These are phyloP conservation scores for Priocnemis perturbator DNA, from an alignment of 2,888 invertebrate genomes.

Conservation along the genomic window DNA sequence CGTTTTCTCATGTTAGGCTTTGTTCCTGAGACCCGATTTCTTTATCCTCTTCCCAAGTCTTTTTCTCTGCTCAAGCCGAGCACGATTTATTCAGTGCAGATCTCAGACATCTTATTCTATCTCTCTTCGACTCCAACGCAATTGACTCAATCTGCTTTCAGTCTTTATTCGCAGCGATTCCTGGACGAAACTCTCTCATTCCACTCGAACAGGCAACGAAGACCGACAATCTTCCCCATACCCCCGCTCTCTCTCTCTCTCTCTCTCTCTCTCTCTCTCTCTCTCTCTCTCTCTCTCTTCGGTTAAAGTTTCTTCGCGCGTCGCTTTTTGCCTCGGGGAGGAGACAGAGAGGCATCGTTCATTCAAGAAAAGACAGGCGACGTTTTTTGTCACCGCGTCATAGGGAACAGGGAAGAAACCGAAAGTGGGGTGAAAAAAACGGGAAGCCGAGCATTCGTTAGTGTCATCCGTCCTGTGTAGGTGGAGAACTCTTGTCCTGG, in stretches of 20 bases:
- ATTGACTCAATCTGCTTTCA: background rate
- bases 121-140: too few relatives aligned
- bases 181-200: too few relatives aligned
- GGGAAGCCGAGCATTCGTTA: constrained; percentile 50
- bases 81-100: too few relatives aligned
- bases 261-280: too few relatives aligned
- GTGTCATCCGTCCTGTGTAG: constrained; percentile 35
- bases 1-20: too few relatives aligned
- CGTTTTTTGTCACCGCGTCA: constrained; percentile 25
- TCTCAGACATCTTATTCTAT: too few relatives aligned
- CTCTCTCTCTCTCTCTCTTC: background rate
- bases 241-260: background rate
- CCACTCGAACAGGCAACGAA: too few relatives aligned
- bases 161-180: background rate
- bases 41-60: too few relatives aligned
- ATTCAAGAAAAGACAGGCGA: constrained; percentile 29
- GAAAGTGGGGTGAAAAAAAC: constrained; percentile 38
- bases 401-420: constrained; percentile 30
- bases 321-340: constrained; percentile 1
- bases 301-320: background rate
- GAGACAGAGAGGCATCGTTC: constrained; percentile 17
- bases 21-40: too few relatives aligned
- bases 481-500: constrained; percentile 33
- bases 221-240: too few relatives aligned
- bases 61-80: too few relatives aligned